Conservation (phyloP, 2,113 vertebrate species). For the Corythoichthys haematopterus region DNA sequence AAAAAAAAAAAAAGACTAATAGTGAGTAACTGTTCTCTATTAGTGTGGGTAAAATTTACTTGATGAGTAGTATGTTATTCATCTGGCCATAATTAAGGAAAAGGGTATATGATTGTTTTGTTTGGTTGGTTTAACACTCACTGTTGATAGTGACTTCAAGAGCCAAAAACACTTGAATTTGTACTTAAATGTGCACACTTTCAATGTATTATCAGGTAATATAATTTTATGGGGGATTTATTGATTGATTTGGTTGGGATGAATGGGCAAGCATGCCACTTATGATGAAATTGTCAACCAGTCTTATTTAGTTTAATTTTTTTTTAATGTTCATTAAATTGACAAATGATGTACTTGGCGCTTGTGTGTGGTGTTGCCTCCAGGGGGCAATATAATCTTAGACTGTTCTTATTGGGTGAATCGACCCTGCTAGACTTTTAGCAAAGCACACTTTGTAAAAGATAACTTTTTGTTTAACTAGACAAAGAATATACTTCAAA, state of each 20-base stretch:
- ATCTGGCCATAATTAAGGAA: not conserved
- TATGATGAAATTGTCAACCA: constrained; percentile 33
- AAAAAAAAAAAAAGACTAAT: no score
- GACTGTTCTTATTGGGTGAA: not conserved
- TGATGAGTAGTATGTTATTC: constrained; percentile 1
- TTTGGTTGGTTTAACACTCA: no score
- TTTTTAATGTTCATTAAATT: constrained; percentile 38
- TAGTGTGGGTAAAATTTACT: not conserved
- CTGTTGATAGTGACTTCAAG: constrained; percentile 17
- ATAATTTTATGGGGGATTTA: constrained; percentile 10
- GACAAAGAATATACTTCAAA: not conserved
- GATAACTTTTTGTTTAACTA: constrained; percentile 1
- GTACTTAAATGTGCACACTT: constrained; percentile 16
- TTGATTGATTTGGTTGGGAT: constrained; percentile 14
- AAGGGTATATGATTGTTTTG: no score
- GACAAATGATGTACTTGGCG: constrained; percentile 7
- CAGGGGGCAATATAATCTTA: constrained; percentile 54
- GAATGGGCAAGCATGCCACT: not conserved
- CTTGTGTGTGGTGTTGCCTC: constrained; percentile 27
- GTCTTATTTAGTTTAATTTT: constrained; percentile 27
- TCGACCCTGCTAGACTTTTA: not conserved
- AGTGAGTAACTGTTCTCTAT: not conserved
- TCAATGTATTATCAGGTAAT: constrained; percentile 38
- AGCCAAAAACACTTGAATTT: constrained; percentile 36
- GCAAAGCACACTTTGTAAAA: not conserved